Evolutionary conservation across 1,140 invertebrate species (phyloP).

Genomic region (Cotesia chilonis): DNA sequence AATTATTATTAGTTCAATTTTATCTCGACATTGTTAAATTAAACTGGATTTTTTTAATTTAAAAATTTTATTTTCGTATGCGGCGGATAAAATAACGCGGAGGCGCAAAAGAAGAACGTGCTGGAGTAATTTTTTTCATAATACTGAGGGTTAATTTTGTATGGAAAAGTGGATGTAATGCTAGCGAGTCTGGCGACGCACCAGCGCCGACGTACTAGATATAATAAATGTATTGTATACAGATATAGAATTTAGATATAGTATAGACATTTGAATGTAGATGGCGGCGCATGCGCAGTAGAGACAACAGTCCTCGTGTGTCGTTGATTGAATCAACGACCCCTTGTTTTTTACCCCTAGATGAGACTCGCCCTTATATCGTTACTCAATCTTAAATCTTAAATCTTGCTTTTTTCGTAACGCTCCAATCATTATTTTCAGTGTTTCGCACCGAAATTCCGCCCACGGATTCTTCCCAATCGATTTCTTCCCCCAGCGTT

Average conservation of each 20-base stretch:
- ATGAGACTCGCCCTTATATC: slow-evolving; percentile 28
- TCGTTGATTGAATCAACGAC: slow-evolving; percentile 45
- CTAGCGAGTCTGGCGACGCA: background rate
- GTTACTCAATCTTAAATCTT: background rate
- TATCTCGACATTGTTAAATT: too few species aligned
- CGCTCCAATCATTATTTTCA: background rate
- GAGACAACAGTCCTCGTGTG: slow-evolving; percentile 39
- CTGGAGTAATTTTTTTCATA: slow-evolving; percentile 6
- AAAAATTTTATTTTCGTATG: too few species aligned
- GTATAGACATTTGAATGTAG: background rate
- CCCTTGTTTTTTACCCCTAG: slow-evolving; percentile 40
- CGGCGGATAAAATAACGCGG: background rate
- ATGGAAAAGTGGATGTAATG: slow-evolving; percentile 6
- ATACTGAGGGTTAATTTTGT: slow-evolving; percentile 15
- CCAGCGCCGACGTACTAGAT: slow-evolving; percentile 15
- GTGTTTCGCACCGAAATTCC: too few species aligned
- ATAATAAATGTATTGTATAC: background rate
- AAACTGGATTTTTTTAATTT: too few species aligned
- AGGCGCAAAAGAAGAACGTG: background rate
- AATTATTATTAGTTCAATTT: too few species aligned
- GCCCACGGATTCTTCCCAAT: too few species aligned
- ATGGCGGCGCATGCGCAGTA: slow-evolving; percentile 34
- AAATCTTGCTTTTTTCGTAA: background rate
- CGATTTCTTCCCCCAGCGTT: too few species aligned
- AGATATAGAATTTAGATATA: background rate